Conservation (phyloP, 2,797 vertebrate genomes). For the Melanogrammus aeglefinus region DNA sequence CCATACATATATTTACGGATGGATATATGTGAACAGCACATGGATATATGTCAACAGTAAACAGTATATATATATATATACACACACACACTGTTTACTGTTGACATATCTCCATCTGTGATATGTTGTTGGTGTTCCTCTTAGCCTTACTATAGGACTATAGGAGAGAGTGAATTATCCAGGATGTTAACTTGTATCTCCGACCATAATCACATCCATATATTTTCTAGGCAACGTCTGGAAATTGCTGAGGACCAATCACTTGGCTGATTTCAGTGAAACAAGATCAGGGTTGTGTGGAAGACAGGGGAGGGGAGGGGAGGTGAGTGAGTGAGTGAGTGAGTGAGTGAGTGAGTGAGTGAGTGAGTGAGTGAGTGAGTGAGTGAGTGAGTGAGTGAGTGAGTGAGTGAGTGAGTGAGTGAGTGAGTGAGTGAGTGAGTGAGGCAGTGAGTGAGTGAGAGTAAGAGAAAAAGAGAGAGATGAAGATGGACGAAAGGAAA, state of each 20-base stretch:
- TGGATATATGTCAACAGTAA: no score
- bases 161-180: background rate
- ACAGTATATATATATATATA: background rate
- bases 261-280: background rate
- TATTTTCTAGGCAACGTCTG: constrained; percentile 34
- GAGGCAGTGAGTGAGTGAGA: background rate
- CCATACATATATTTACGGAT: no score
- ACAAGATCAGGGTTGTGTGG: constrained; percentile 6
- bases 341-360: constrained; percentile 4
- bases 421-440: background rate
- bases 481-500: background rate
- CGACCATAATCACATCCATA: background rate
- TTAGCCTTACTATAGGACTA: no score
- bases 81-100: no score
- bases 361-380: background rate
- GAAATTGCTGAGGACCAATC: constrained; percentile 20
- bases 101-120: no score
- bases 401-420: background rate
- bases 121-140: no score
- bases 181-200: background rate
- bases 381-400: background rate
- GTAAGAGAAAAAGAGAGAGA: background rate
- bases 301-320: constrained; percentile 3
- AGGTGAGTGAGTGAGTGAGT: constrained; percentile 5
- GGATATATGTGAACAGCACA: no score